These are phyloP conservation scores for roundworm (Caenorhabditis elegans) DNA, from an alignment of 1,140 invertebrate species.

Conservation along the genomic window WBcel235 BX284605.5:15068501-15069000, in stretches of 20 bases:
- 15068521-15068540: too few species aligned
- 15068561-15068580: too few species aligned
- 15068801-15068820: neutral
- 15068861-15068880: neutral
- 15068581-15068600: too few species aligned
- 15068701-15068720: neutral
- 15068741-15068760: constrained; percentile 23
- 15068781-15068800: neutral
- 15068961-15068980: constrained; percentile 22
- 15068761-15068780: neutral
- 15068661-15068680: too few species aligned
- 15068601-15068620: too few species aligned
- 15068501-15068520: too few species aligned
- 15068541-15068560: too few species aligned
- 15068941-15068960: constrained; percentile 21
- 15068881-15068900: neutral
- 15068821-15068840: neutral
- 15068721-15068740: neutral
- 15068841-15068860: neutral
- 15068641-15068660: too few species aligned
- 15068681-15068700: neutral
- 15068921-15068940: neutral
- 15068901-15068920: neutral
- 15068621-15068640: too few species aligned
- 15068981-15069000: constrained; percentile 23